Conservation (phyloP, 2,113 vertebrate genomes). For the Sterna hirundo region DNA sequence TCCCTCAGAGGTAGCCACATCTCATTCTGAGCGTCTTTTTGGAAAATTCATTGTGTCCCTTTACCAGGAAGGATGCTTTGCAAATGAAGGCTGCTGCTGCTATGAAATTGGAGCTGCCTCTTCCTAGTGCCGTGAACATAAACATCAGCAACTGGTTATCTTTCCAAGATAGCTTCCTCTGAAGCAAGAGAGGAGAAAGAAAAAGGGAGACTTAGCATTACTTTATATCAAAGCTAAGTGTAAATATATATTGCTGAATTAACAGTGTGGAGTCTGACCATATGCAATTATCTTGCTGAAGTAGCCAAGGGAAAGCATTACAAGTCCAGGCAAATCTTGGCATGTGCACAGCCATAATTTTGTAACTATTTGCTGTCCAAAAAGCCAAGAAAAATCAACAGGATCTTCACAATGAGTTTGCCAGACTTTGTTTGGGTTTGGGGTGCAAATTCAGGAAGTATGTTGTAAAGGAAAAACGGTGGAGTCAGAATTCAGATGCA, state of each 20-base stretch:
- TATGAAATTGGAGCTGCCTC: background rate
- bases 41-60: background rate
- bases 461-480: background rate
- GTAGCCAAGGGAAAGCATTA: background rate
- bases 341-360: background rate
- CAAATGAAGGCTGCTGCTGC: background rate
- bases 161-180: background rate
- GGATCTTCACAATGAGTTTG: background rate
- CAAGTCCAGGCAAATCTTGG: background rate
- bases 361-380: background rate
- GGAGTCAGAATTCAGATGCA: background rate
- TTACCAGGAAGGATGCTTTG: background rate
- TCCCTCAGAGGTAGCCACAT: background rate
- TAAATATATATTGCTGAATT: background rate
- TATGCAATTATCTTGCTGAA: background rate
- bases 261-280: background rate
- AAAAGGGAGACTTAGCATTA: background rate
- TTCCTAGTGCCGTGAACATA: background rate
- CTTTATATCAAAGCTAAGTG: background rate
- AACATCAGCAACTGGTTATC: background rate
- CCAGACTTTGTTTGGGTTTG: background rate
- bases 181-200: constrained; percentile 1
- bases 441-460: background rate
- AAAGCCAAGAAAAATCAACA: background rate
- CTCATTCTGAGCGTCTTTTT: background rate